Percentiles rank a stretch among this genome's conserved stretches.
These are phyloP conservation scores for Sardinella longiceps DNA, from an alignment of 2,797 vertebrate genomes.

Conservation along the genomic window DNA sequence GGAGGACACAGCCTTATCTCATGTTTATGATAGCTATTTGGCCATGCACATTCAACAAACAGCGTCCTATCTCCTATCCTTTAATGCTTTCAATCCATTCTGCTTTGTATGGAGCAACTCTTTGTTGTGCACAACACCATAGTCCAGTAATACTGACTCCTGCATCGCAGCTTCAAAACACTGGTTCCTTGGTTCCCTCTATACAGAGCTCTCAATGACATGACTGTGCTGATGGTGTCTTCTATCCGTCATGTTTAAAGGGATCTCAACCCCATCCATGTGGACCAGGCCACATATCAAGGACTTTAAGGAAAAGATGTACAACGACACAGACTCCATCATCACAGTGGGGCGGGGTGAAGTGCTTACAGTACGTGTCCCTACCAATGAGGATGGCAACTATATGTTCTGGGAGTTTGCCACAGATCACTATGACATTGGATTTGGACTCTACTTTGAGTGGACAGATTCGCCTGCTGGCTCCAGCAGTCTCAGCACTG, in stretches of 20 bases:
- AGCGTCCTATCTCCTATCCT: too few relatives aligned
- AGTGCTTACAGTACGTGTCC: constrained; percentile 95
- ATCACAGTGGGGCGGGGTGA: constrained; percentile 98
- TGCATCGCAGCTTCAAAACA: neutral
- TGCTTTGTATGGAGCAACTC: neutral
- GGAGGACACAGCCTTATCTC: too few relatives aligned
- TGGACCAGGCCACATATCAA: constrained; percentile 98
- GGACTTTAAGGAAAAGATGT: constrained; percentile 98
- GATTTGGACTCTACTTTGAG: constrained; percentile 98
- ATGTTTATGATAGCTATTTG: too few relatives aligned
- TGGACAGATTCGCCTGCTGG: constrained; percentile 85
- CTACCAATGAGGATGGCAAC: constrained; percentile 95
- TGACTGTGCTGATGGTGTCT: neutral
- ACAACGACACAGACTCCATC: constrained; percentile 94
- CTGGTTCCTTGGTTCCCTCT: neutral
- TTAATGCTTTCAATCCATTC: too few relatives aligned
- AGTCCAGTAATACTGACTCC: neutral
- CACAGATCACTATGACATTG: constrained; percentile 98
- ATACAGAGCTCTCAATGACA: neutral
- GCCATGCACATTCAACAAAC: too few relatives aligned
- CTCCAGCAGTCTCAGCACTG: neutral
- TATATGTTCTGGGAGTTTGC: constrained; percentile 99
- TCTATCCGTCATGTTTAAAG: neutral
- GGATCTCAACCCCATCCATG: constrained; percentile 85
- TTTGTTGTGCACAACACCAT: neutral